These are phyloP conservation scores for Semnornis frantzii DNA, from an alignment of 2,113 vertebrate species.

Conservation along the genomic window DNA sequence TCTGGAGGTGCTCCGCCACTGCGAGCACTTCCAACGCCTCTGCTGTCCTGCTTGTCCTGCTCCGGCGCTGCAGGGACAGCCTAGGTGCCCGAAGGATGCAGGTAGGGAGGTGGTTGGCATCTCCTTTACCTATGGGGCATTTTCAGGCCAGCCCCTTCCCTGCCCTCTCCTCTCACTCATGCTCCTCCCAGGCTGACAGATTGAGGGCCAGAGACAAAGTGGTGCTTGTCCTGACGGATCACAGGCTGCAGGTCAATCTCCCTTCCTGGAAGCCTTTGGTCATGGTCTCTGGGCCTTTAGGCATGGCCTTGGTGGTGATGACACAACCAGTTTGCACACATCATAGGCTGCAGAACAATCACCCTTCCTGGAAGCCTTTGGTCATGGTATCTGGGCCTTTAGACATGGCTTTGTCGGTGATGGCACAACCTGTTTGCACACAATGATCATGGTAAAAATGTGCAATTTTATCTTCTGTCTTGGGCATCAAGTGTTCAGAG, in stretches of 20 bases:
- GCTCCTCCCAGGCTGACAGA: background rate
- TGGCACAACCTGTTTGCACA: background rate
- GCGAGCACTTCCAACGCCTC: rapidly evolving
- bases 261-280: background rate
- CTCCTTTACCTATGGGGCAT: background rate
- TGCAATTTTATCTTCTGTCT: background rate
- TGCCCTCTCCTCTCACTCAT: rapidly evolving
- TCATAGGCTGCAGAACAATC: background rate
- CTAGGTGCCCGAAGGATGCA: background rate
- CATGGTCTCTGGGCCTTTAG: background rate
- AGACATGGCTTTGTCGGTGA: rapidly evolving
- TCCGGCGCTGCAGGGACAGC: background rate
- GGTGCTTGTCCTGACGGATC: background rate
- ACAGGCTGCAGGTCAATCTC: background rate
- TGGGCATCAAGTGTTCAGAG: background rate
- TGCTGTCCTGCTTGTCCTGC: rapidly evolving
- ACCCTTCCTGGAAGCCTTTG: background rate
- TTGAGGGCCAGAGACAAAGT: background rate
- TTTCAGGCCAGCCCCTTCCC: background rate
- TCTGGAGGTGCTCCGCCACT: rapidly evolving
- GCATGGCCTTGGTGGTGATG: rapidly evolving
- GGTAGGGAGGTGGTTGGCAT: background rate
- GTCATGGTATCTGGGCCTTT: background rate
- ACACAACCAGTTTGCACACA: background rate
- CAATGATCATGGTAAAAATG: background rate